Evolutionary conservation across 2,797 vertebrate genomes (phyloP), one percentile per base, ranked within the genome.

Genomic region (Pangasius mekongensis): DNA sequence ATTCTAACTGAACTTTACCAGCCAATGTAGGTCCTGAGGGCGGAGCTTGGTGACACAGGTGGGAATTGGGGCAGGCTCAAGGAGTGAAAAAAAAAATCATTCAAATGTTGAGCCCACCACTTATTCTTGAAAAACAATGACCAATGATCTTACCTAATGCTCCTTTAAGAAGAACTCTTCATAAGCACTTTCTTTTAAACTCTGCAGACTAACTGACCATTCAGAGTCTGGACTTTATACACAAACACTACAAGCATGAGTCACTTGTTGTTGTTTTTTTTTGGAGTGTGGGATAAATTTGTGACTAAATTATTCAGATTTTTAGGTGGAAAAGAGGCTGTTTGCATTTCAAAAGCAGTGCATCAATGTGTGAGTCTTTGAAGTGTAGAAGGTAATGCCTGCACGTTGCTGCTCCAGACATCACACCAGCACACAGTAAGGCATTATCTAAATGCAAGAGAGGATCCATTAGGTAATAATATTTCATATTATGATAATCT

Each of bases 301-400:
- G 80, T 74, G 83, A 56, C 84, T 82, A 86, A 90, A 89, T 90
- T 66, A 83, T 89, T 89, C 76, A 66, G 67, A 88, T 87, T 87
- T 87, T 52, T 54, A 27, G 10, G 43, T 85, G 83, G 52, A 91
- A 89, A 83, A 87, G 52, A 84, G 64, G 8, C 74, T n/a, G 89
- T 90, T 90, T 90, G 87, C 86, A 91, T 90, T 89, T 91, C 86
- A 87, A 90, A 90, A 86, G 54, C 84, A 56, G 66, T 56, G 33
- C 36, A 62, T 64, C 80, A 85, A 27, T 78, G 52, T 56, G 52
- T 20, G 54, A 87, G 71, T 36, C 82, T 84, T 86, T 87, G 86
- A 88, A 89, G 86, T 88, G n/a, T 83, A 82, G 43, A 52, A 83
- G 43, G 69, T 77, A 56, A 67, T 66, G 77, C 49, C 62, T 27